A percentile compares a stretch with the other conserved stretches of the same genome.
Evolutionary conservation across 2,888 invertebrate genomes (phyloP).

Genomic region (Thymelicus sylvestris): DNA sequence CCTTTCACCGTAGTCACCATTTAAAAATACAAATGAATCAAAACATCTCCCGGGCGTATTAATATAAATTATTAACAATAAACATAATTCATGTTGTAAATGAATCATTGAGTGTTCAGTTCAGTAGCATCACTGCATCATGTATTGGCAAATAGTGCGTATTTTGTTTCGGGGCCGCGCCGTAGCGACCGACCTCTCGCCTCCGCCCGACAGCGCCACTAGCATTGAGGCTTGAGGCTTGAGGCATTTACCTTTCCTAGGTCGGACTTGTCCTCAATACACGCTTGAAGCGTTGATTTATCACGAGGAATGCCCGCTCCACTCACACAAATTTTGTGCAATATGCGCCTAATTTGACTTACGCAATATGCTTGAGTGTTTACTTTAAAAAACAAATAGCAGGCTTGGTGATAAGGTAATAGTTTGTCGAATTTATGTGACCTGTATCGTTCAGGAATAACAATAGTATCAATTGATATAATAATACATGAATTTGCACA

Average conservation of each 20-base stretch:
- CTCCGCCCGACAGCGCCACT: constrained; percentile 53
- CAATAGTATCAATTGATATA: too few relatives aligned
- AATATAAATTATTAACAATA: too few relatives aligned
- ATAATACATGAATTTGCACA: too few relatives aligned
- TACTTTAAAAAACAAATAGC: not conserved
- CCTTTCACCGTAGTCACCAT: too few relatives aligned
- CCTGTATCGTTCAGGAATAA: too few relatives aligned
- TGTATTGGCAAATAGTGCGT: constrained; percentile 75
- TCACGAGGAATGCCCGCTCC: constrained; percentile 72
- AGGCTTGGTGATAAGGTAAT: too few relatives aligned
- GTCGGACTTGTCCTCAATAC: constrained; percentile 81
- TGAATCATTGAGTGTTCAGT: constrained; percentile 17
- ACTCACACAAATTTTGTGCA: constrained; percentile 74
- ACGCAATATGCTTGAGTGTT: not conserved
- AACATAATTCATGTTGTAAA: not conserved
- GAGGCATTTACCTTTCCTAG: constrained; percentile 83
- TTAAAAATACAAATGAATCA: too few relatives aligned
- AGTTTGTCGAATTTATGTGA: too few relatives aligned
- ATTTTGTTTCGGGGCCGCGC: constrained; percentile 74
- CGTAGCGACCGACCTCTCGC: constrained; percentile 80
- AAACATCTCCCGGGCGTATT: too few relatives aligned
- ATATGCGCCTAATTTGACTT: constrained; percentile 60
- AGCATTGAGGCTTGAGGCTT: constrained; percentile 81
- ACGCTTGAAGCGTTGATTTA: constrained; percentile 76
- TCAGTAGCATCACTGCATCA: constrained; percentile 30